Percentiles rank a stretch among this genome's conserved stretches.
Conservation (phyloP, 2,888 invertebrate genomes). For the Amaurobius ferox region DNA sequence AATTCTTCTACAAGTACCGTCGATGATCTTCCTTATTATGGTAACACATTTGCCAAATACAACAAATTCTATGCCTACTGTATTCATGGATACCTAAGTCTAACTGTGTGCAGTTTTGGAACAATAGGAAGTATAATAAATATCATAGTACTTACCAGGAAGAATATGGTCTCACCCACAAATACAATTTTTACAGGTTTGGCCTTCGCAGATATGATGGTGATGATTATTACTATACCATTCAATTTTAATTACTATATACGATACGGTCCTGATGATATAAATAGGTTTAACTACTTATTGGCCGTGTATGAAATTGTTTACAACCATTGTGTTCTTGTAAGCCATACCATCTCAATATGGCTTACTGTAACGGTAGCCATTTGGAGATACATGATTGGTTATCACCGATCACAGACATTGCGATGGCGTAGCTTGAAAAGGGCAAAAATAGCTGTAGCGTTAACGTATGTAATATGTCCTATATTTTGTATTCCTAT, state of each 20-base stretch:
- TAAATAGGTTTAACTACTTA: slow-evolving; percentile 81
- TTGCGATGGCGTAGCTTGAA: too few species aligned
- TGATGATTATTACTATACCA: slow-evolving; percentile 93
- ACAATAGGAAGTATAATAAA: slow-evolving; percentile 94
- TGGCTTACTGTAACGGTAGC: slow-evolving; percentile 95
- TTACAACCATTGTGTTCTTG: slow-evolving; percentile 92
- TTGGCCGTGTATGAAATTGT: slow-evolving; percentile 92
- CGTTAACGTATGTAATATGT: slow-evolving; percentile 88
- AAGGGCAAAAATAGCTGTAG: too few species aligned
- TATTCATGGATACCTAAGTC: slow-evolving; percentile 89
- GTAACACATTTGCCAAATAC: too few species aligned
- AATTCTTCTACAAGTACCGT: too few species aligned
- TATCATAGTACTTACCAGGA: slow-evolving; percentile 90
- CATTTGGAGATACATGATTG: slow-evolving; percentile 89
- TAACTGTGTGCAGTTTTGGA: slow-evolving; percentile 92
- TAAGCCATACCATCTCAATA: slow-evolving; percentile 92
- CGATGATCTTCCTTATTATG: too few species aligned
- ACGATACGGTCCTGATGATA: slow-evolving; percentile 54
- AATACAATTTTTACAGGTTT: slow-evolving; percentile 91
- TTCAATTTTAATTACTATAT: slow-evolving; percentile 89
- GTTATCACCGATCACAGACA: slow-evolving; percentile 81
- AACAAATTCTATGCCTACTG: too few species aligned
- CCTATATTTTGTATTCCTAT: slow-evolving; percentile 91
- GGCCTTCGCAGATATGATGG: slow-evolving; percentile 93
- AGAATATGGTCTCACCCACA: slow-evolving; percentile 93